These are phyloP conservation scores for Sylvia atricapilla DNA, from an alignment of 2,113 vertebrate species.

Conservation along the genomic window DNA sequence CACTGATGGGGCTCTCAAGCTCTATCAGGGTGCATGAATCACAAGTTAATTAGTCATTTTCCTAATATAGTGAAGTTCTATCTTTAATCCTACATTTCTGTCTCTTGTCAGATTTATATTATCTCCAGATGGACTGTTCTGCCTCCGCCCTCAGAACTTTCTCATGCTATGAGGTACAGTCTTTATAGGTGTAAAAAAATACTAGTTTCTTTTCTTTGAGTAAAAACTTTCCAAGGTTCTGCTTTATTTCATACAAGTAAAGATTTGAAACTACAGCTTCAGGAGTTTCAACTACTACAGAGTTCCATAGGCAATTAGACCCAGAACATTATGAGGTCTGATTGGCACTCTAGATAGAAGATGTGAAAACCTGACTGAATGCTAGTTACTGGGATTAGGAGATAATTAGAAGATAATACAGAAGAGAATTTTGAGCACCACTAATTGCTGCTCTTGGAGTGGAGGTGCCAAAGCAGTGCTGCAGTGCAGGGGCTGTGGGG, in stretches of 20 bases:
- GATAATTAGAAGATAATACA: neutral
- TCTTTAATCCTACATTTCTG: constrained; percentile 13
- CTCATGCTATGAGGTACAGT: neutral
- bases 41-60: constrained; percentile 31
- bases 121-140: neutral
- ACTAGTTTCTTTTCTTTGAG: neutral
- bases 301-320: neutral
- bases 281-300: neutral
- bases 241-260: neutral
- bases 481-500: neutral
- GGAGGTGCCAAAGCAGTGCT: neutral
- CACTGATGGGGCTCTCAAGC: constrained; percentile 5
- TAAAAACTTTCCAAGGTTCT: neutral
- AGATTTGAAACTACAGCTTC: neutral
- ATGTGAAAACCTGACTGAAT: neutral
- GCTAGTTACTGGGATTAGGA: neutral
- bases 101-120: constrained; percentile 5
- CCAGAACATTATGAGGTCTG: neutral
- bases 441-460: neutral
- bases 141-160: neutral
- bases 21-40: constrained; percentile 29
- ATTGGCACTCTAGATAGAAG: neutral
- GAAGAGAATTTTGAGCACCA: neutral
- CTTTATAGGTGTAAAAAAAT: neutral
- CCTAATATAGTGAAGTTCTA: constrained; percentile 23